phyloP scores from a whole-genome alignment of 1,140 invertebrate genomes.

The Drosophila neocordata region DNA sequence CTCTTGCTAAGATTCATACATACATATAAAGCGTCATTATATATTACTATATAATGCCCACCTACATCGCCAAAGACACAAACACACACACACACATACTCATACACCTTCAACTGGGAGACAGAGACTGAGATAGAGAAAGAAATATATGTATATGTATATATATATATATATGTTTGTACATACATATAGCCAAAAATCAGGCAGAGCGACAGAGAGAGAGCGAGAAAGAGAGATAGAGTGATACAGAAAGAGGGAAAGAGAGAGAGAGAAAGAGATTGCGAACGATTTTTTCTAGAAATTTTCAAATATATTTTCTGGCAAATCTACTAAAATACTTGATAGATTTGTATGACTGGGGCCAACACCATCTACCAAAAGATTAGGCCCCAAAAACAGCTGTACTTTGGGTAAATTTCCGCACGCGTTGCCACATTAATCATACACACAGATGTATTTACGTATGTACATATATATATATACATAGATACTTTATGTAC shows the following conservation, averaged over 20 bases:
- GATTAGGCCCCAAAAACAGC: constrained; percentile 61
- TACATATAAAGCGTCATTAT: constrained; percentile 25
- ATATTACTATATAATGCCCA: constrained; percentile 38
- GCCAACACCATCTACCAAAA: constrained; percentile 19
- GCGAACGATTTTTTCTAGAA: constrained; percentile 64
- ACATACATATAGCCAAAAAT: constrained; percentile 5
- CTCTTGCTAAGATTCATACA: constrained; percentile 37
- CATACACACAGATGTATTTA: constrained; percentile 41
- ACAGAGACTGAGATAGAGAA: constrained; percentile 21
- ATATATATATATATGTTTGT: background rate
- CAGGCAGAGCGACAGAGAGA: background rate
- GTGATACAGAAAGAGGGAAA: constrained; percentile 11
- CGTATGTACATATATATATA: too few species aligned
- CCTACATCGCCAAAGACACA: constrained; percentile 36
- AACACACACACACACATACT: constrained; percentile 11
- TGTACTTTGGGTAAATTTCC: constrained; percentile 50
- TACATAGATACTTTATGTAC: background rate
- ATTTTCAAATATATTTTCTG: constrained; percentile 63
- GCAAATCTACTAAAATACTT: constrained; percentile 29
- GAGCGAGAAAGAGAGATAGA: constrained; percentile 9
- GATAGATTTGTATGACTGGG: constrained; percentile 51
- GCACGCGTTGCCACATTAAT: constrained; percentile 53
- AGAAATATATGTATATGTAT: background rate
- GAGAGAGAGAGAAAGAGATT: constrained; percentile 10
- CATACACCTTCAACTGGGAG: background rate